Base-by-base conservation (phyloP, 2,888 invertebrate genomes). In the Embidobia sp. region DNA sequence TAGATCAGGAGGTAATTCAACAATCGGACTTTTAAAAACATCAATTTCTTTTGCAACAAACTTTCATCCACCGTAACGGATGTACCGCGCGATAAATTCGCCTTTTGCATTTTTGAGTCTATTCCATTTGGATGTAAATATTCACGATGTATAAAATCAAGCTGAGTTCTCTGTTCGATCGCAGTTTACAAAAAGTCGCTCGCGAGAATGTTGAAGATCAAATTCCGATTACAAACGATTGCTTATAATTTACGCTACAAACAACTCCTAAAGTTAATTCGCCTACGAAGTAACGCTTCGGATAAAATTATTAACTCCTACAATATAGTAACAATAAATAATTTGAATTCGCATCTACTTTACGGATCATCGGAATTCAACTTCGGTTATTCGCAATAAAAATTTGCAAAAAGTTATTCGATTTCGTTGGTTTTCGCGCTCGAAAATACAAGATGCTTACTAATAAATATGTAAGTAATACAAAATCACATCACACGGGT, bases 401-500 rank as follows among this genome's bases (percentile, higher is more conserved):
- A 44, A 46, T 46, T n/a, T 66, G 66, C 53, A 46, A 46, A 44
- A 46, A 42, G 2, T 31, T 22, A 18, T 19, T 46, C 16, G 49
- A 42, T 7, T 44, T 26, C 16, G 42, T 51, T 22, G 13, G 44
- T 15, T 19, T 31, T 59, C 16, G 13, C 33, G 18, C 42, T 18
- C 4, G 19, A 10, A 31, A 55, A 55, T 19, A 44, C 31, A 61
- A 31, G 7, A 42, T 61, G 16, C 29, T 48, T 29, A 61, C n/a
- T 61, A 48, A 61, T 48, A 37, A 64, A 64, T 53, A 26, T 53
- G 53, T 64, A 64, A 64, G 44, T 64, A 64, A 64, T 64, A 33
- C 7, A 44, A 61, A 48, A 35, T 59, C 42, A 51, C 42, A 29
- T 15, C 51, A 42, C 40, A 40, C 48, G 18, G 11, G 7, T 11